A percentile compares a stretch with the other conserved stretches of the same genome.
Conservation (phyloP, 2,113 vertebrate genomes). For the Rhabdomys dilectus region DNA sequence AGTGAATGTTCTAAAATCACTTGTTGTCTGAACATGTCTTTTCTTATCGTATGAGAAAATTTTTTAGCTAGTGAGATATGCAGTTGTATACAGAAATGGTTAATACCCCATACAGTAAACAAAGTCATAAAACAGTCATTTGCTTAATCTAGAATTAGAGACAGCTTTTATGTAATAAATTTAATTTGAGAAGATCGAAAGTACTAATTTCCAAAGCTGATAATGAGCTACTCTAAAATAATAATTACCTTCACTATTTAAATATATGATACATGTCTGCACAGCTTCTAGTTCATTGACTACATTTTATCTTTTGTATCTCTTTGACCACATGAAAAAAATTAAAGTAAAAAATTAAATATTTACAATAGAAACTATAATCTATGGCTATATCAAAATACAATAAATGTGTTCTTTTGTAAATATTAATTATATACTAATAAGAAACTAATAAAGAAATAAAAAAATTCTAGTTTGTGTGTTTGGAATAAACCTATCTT, state of each 20-base stretch:
- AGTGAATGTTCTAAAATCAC: not conserved
- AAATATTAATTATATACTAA: not conserved
- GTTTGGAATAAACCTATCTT: not conserved
- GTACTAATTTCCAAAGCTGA: slow-evolving; percentile 46
- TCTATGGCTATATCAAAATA: not conserved
- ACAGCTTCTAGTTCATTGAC: slow-evolving; percentile 53
- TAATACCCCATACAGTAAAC: not conserved
- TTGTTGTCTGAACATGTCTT: not conserved
- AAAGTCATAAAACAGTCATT: not conserved
- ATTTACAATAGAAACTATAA: not conserved
- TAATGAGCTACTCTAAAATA: slow-evolving; percentile 53
- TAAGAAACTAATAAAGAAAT: not conserved
- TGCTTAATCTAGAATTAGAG: slow-evolving; percentile 12
- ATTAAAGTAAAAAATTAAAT: slow-evolving; percentile 29
- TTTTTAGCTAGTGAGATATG: not conserved
- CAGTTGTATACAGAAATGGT: not conserved
- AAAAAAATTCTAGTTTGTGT: not conserved
- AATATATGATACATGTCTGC: slow-evolving; percentile 22
- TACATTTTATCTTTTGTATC: slow-evolving; percentile 50
- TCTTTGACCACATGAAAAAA: slow-evolving; percentile 49
- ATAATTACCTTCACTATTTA: slow-evolving; percentile 51
- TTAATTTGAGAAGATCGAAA: slow-evolving; percentile 46
- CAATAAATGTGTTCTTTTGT: not conserved
- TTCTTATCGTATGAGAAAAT: not conserved
- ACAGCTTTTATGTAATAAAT: slow-evolving; percentile 16